Conservation (phyloP, 2,113 vertebrate species). For the Oryzias curvinotus region DNA sequence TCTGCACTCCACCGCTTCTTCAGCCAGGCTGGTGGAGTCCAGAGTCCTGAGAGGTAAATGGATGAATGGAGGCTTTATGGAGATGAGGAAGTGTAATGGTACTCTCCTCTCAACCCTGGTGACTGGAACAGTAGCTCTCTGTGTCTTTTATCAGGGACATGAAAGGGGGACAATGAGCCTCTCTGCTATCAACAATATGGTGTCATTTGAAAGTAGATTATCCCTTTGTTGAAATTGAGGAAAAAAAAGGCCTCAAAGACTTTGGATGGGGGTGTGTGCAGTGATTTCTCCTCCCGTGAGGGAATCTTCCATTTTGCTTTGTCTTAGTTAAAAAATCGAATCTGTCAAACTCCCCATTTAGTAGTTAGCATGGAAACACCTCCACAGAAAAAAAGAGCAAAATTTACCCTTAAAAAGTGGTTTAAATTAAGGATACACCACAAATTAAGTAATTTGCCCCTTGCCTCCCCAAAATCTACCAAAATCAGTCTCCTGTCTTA, state of each 20-base stretch:
- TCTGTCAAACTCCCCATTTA: conserved; percentile 62
- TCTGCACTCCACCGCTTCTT: conserved; percentile 69
- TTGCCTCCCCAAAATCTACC: too few species aligned
- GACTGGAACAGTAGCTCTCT: conserved; percentile 69
- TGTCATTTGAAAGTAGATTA: conserved; percentile 78
- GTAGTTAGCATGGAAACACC: conserved; percentile 40
- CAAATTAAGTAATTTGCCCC: too few species aligned
- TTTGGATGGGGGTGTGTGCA: conserved; percentile 66
- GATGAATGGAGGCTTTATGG: conserved; percentile 77
- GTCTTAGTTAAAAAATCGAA: conserved; percentile 68
- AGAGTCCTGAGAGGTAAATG: conserved; percentile 72
- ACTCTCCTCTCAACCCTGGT: conserved; percentile 63
- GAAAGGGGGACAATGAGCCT: conserved; percentile 74
- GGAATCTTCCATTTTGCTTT: conserved; percentile 62
- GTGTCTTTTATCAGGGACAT: conserved; percentile 76
- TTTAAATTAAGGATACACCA: too few species aligned
- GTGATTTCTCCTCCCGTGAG: conserved; percentile 62
- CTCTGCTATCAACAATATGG: conserved; percentile 76
- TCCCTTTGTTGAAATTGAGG: conserved; percentile 70
- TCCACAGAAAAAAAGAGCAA: neutral
- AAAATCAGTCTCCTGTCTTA: too few species aligned
- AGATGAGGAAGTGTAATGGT: conserved; percentile 75
- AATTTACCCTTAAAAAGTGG: too few species aligned
- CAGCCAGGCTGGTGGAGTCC: conserved; percentile 62
- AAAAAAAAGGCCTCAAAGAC: conserved; percentile 70